phyloP scores from a whole-genome alignment of 2,113 vertebrate genomes.

The Erpornis zantholeuca region DNA sequence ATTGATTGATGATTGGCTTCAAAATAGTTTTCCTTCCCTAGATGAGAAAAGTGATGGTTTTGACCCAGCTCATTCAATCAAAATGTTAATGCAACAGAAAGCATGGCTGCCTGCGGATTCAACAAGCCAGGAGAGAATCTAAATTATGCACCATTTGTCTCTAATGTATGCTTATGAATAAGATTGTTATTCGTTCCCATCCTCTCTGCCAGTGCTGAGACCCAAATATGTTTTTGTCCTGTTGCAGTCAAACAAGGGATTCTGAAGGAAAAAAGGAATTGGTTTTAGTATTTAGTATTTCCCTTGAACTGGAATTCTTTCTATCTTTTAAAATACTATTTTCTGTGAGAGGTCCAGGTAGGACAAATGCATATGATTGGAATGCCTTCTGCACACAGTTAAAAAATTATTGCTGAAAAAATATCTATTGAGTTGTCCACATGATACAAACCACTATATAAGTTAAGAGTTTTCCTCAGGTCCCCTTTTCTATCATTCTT shows the following conservation, averaged over 20 bases:
- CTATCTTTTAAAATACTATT: conserved; percentile 42
- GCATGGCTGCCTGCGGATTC: conserved; percentile 45
- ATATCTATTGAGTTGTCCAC: neutral
- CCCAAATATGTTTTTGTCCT: neutral
- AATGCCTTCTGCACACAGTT: conserved; percentile 2
- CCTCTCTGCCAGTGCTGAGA: neutral
- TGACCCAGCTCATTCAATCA: conserved; percentile 76
- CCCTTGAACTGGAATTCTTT: conserved; percentile 30
- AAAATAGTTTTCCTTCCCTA: conserved; percentile 68
- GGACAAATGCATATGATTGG: conserved; percentile 2
- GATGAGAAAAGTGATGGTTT: conserved; percentile 66
- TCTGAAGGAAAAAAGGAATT: conserved; percentile 2
- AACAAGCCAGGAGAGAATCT: conserved; percentile 60
- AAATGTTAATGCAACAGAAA: conserved; percentile 74
- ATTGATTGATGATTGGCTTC: conserved; percentile 78
- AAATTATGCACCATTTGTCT: conserved; percentile 57
- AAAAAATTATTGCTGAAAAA: conserved; percentile 23
- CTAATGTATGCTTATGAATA: conserved; percentile 63
- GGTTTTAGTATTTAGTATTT: conserved; percentile 34
- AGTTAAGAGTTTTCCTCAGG: neutral
- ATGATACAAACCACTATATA: neutral
- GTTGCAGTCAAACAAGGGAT: conserved; percentile 34
- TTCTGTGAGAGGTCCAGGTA: conserved; percentile 5
- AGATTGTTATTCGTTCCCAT: neutral
- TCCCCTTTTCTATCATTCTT: neutral